Base-by-base conservation (phyloP, 2,888 invertebrate genomes). In the Silvanus unidentatus region DNA sequence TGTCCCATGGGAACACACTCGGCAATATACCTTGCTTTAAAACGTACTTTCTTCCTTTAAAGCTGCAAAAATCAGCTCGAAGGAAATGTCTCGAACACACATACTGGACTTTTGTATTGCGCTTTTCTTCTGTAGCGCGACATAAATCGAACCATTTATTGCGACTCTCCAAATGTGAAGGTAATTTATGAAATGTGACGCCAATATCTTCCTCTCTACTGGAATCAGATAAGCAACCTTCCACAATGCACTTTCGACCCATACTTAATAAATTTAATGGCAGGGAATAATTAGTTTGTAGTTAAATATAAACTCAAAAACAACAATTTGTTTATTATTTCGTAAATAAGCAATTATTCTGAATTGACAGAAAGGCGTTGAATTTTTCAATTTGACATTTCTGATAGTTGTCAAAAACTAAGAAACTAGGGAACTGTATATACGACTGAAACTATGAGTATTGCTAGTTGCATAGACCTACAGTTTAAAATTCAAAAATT, bases 1-100 rank as follows among this genome's bases (percentile, higher is more conserved):
- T 71, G 49, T 65, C 70, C 82, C 83, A 84, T 2, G 80, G 75
- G 69, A 88, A 87, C 43, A 87, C 82, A 47, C 84, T 82, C 5
- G 87, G 86, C 39, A 84, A 74, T 5, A 84, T 82, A 53, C 83
- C 85, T 70, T 81, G 77, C 65, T 79, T 81, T 40, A 88, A 71
- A 65, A 84, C 72, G 65, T 84, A 85, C 73, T 84, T 86, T 49
- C 80, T 78, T 47, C 81, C 79, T 68, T 82, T 80, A 58, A 80
- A 81, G 53, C 77, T 76, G 69, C 84, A 78, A 70, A 87, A 88
- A 71, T 88, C 87, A 16, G 76, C 78, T 57, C 81, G 79, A 57
- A 81, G 75, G 67, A 88, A 88, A 70, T 88, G 88, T 48, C 84
- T 76, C 10, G 87, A 86, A 64, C 88, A 88, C 27, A 88, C 82